phyloP scores from a whole-genome alignment of 2,113 vertebrate species.

The Corythaixoides concolor region DNA sequence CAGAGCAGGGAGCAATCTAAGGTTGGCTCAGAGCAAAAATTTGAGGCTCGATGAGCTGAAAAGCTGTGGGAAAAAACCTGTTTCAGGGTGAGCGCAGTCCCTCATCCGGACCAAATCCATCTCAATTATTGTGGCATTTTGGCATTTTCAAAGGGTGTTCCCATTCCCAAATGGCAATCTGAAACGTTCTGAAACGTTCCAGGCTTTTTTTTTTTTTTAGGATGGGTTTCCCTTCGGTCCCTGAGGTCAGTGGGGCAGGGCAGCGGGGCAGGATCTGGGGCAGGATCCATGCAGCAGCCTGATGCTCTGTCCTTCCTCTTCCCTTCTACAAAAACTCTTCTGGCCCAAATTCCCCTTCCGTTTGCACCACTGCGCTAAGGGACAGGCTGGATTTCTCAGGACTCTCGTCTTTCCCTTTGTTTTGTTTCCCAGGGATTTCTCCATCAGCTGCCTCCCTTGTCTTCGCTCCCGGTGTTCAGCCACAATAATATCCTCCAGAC shows the following conservation, averaged over 20 bases:
- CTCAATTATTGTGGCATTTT: background rate
- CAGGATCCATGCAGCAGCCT: background rate
- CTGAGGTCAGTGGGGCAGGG: fast-evolving
- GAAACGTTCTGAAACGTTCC: background rate
- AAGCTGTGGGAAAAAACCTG: background rate
- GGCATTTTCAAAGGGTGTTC: background rate
- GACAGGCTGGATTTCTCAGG: conserved; percentile 16
- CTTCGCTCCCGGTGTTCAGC: background rate
- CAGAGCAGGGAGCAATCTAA: background rate
- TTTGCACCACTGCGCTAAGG: background rate
- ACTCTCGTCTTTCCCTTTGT: conserved; percentile 40
- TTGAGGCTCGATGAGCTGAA: background rate
- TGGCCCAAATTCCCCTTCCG: background rate
- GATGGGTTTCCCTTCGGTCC: background rate
- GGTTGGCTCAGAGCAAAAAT: background rate
- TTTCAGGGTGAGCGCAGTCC: background rate
- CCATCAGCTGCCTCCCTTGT: background rate
- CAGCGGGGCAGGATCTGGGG: background rate
- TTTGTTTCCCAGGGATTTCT: conserved; percentile 50
- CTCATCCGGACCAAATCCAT: background rate
- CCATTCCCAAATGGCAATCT: background rate
- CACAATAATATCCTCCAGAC: background rate
- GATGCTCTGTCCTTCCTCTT: background rate
- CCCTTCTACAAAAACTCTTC: background rate
- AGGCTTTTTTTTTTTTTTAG: background rate